These are phyloP conservation scores for Nansenia antarctica DNA, from an alignment of 2,113 vertebrate genomes.

Conservation along the genomic window DNA sequence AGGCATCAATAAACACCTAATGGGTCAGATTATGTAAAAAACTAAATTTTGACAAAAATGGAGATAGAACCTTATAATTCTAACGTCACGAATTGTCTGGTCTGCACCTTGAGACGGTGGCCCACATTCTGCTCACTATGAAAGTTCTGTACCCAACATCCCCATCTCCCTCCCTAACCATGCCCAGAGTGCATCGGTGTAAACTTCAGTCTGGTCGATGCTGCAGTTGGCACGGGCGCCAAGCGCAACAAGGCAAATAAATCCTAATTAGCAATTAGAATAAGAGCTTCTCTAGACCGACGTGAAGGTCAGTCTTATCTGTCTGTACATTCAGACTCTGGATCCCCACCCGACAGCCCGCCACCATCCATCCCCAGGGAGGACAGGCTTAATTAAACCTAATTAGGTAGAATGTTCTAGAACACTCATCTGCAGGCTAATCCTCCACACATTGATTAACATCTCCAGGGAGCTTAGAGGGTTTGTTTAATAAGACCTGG, in stretches of 20 bases:
- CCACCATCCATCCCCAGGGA: background rate
- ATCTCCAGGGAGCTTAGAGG: background rate
- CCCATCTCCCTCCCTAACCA: too few relatives aligned
- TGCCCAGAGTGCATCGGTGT: background rate
- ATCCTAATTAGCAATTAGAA: background rate
- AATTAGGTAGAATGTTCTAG: slow-evolving; percentile 9
- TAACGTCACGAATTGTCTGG: too few relatives aligned
- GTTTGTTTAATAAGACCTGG: background rate
- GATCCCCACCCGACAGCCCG: slow-evolving; percentile 1
- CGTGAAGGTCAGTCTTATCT: background rate
- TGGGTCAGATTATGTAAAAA: too few relatives aligned
- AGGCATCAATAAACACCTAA: too few relatives aligned
- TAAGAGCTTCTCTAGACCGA: background rate
- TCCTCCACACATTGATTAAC: slow-evolving; percentile 4
- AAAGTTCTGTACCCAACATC: too few relatives aligned
- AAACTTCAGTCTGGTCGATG: background rate
- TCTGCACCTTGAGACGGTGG: too few relatives aligned
- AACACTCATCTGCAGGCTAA: slow-evolving; percentile 4
- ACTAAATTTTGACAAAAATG: too few relatives aligned
- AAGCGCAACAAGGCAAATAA: slow-evolving; percentile 1
- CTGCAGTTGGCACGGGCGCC: background rate
- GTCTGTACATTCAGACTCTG: slow-evolving; percentile 15
- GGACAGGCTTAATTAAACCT: slow-evolving; percentile 18
- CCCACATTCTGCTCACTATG: too few relatives aligned
- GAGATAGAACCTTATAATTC: too few relatives aligned